These are phyloP conservation scores for Paraplagusia blochii DNA, from an alignment of 2,113 vertebrate genomes.

Conservation along the genomic window DNA sequence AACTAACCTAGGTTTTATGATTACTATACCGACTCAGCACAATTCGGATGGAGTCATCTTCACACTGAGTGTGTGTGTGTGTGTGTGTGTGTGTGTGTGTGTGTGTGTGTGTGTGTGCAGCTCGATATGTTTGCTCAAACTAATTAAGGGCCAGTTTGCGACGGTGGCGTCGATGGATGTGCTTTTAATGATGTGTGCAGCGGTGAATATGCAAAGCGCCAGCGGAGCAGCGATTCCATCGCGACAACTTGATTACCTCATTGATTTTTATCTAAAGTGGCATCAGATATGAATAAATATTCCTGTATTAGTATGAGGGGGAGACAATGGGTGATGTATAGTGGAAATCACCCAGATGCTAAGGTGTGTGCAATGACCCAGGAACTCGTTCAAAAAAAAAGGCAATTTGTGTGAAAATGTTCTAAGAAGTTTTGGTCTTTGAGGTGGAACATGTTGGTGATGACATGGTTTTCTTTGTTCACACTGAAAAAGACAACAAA, in stretches of 20 bases:
- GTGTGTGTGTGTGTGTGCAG: conserved; percentile 14
- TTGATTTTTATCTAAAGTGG: conserved; percentile 74
- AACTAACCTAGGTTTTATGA: conserved; percentile 21
- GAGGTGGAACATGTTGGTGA: background rate
- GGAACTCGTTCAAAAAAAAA: conserved; percentile 10
- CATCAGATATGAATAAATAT: conserved; percentile 79
- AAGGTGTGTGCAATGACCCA: conserved; percentile 25
- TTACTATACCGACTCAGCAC: conserved; percentile 45
- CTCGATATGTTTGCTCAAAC: conserved; percentile 88
- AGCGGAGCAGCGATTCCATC: conserved; percentile 40
- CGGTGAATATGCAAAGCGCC: conserved; percentile 80
- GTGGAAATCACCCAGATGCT: conserved; percentile 6
- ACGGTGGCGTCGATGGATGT: conserved; percentile 83
- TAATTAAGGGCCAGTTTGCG: conserved; percentile 84
- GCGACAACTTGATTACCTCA: conserved; percentile 72
- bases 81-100: conserved; percentile 14
- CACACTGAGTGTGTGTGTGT: background rate
- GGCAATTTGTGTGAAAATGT: background rate
- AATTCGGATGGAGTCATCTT: conserved; percentile 14
- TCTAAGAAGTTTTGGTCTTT: conserved; percentile 1
- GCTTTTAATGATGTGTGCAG: conserved; percentile 88
- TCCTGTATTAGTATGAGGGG: conserved; percentile 55
- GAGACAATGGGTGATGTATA: conserved; percentile 22
- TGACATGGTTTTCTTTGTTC: no score
- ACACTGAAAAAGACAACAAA: no score